These are phyloP conservation scores for Eugnorisma glareosa DNA, from an alignment of 2,888 invertebrate species.

Conservation along the genomic window DNA sequence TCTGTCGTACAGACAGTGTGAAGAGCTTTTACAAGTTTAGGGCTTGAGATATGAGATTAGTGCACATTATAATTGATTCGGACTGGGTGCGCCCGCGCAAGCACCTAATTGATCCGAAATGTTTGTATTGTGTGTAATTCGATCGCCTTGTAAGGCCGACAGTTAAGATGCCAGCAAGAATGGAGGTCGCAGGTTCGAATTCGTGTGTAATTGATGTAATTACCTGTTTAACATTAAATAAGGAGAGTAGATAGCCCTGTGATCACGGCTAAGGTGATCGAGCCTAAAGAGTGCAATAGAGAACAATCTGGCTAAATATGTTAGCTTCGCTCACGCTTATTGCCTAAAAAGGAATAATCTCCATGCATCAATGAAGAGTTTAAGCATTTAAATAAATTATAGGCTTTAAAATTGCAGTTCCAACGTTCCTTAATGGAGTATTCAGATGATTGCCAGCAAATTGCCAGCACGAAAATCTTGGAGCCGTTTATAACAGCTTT, in stretches of 20 bases:
- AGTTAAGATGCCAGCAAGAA: conserved; percentile 58
- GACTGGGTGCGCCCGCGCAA: conserved; percentile 69
- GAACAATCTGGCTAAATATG: conserved; percentile 27
- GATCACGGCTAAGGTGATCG: conserved; percentile 49
- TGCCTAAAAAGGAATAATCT: conserved; percentile 40
- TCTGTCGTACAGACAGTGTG: conserved; percentile 2
- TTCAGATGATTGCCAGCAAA: conserved; percentile 22
- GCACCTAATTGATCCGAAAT: conserved; percentile 66
- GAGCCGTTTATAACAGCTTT: conserved; percentile 37
- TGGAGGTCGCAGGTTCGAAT: conserved; percentile 55
- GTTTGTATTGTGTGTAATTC: conserved; percentile 68
- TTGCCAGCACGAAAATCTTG: conserved; percentile 25
- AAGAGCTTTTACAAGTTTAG: conserved; percentile 52
- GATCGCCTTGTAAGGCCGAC: conserved; percentile 59
- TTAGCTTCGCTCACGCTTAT: conserved; percentile 38
- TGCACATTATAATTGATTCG: conserved; percentile 71
- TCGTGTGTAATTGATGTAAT: conserved; percentile 58
- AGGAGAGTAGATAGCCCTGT: conserved; percentile 39
- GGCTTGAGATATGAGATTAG: conserved; percentile 69
- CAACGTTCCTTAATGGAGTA: conserved; percentile 24
- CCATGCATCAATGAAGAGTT: conserved; percentile 50
- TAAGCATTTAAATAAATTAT: conserved; percentile 45
- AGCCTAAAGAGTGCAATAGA: conserved; percentile 44
- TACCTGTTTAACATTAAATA: conserved; percentile 56
- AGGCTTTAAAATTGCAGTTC: conserved; percentile 31